A percentile compares a stretch with the other conserved stretches of the same genome.
Evolutionary conservation across 2,797 vertebrate genomes (phyloP).

Genomic region (Crocodylus rhombifer): DNA sequence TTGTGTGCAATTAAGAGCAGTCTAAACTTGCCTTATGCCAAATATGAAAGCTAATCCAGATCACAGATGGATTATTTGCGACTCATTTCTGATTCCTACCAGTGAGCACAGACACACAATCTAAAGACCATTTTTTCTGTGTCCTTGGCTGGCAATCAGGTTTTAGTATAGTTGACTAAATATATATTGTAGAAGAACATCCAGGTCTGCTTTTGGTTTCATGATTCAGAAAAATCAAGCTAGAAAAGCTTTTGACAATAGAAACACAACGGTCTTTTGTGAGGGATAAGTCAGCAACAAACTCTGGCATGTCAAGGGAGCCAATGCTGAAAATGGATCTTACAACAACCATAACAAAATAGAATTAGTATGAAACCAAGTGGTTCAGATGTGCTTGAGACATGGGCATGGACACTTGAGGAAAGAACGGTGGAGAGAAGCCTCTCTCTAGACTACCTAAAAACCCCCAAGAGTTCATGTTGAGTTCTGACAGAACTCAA

Average conservation of each 20-base stretch:
- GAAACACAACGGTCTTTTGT: not conserved
- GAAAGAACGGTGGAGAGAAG: not conserved
- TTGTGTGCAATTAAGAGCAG: not conserved
- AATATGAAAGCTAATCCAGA: not conserved
- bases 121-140: not conserved
- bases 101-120: not conserved
- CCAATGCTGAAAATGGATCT: not conserved
- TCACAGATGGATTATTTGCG: not conserved
- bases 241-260: not conserved
- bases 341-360: not conserved
- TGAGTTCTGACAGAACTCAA: not conserved
- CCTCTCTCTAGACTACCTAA: not conserved
- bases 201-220: not conserved
- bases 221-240: not conserved
- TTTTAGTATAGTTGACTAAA: not conserved
- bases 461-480: not conserved
- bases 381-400: slow-evolving; percentile 3
- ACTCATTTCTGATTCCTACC: not conserved
- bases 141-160: not conserved
- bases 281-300: not conserved
- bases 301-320: not conserved
- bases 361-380: slow-evolving; percentile 12
- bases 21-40: not conserved
- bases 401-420: not conserved
- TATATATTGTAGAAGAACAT: not conserved